Evolutionary conservation across 2,113 vertebrate species (phyloP), one percentile per base, ranked within the genome.

Genomic region (Muntiacus reevesi): DNA sequence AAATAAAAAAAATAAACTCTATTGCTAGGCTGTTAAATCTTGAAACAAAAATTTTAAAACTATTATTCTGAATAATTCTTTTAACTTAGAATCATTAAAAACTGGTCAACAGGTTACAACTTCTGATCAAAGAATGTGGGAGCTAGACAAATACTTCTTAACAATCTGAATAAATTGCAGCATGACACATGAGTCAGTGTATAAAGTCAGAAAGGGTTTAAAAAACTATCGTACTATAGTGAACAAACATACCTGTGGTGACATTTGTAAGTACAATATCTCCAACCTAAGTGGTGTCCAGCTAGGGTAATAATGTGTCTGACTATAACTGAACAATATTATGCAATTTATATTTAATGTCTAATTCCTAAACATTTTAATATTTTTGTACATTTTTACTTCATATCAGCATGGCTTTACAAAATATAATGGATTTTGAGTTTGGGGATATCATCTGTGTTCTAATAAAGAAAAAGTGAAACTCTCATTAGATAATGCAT

Each of bases 311-410:
- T 97, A 89, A 79, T 78, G 95, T 40, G 74, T 82, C 82, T 98
- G 86, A 21, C 59, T 96, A 95, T 78, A 95, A 52, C 1, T 45
- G n/a, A 98, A 97, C 30, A 96, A 71, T 23, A 43, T 17, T 59
- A 92, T 97, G 89, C 59, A 95, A 52, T 9, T 47, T 64, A 67
- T 19, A 57, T 14, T 78, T 12, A 76, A 64, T 84, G 81, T 96
- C 98, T 97, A 98, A 95, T 97, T 98, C 91, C 57, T 97, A 98
- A 98, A 97, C 5, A 97, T 28, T 97, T 96, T 97, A 98, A 92
- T 97, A 54, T 96, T 97, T 92, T 54, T 97, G 57, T 89, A 91
- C 60, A 98, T 98, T 85, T 85, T 91, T 1, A 87, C 62, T 95
- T 91, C 50, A 19, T 2, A 95, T 17, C 13, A 95, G 30, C 6